Percentiles rank a stretch among this genome's conserved stretches.
Evolutionary conservation across 2,113 vertebrate genomes (phyloP).

Genomic region (Glaucomys volans): DNA sequence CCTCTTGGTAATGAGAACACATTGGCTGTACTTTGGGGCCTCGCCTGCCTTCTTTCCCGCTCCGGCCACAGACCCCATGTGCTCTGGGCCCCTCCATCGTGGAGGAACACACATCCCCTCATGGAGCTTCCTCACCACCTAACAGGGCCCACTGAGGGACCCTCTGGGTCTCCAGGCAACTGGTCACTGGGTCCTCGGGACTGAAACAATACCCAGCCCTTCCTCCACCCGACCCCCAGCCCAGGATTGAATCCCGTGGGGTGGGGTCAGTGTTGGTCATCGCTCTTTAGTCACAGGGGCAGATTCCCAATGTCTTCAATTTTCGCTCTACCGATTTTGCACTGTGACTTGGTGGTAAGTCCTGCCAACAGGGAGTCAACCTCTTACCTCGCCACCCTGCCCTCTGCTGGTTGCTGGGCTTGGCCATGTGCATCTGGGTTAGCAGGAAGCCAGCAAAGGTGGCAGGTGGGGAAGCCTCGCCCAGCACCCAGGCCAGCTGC

Average conservation of each 20-base stretch:
- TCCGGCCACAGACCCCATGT: accelerated
- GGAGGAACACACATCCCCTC: neutral
- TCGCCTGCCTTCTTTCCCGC: neutral
- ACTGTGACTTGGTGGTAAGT: neutral
- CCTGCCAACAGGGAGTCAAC: neutral
- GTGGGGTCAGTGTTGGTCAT: neutral
- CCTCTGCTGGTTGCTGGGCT: too few species aligned
- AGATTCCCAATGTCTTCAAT: neutral
- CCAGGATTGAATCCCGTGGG: neutral
- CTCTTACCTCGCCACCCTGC: accelerated
- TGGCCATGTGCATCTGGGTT: neutral
- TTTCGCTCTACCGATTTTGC: neutral
- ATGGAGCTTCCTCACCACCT: accelerated
- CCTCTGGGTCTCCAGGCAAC: too few species aligned
- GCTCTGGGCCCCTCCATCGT: neutral
- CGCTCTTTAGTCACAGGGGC: neutral
- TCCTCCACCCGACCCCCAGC: neutral
- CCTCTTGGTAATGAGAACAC: neutral
- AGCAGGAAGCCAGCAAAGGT: neutral
- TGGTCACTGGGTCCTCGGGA: neutral
- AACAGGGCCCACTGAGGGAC: neutral
- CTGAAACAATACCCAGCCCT: neutral
- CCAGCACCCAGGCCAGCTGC: neutral
- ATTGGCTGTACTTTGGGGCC: neutral
- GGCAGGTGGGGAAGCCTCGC: neutral